Percentiles rank a stretch among this genome's conserved stretches.
These are phyloP conservation scores for Syncerus caffer DNA, from an alignment of 2,797 vertebrate species.

Conservation along the genomic window DNA sequence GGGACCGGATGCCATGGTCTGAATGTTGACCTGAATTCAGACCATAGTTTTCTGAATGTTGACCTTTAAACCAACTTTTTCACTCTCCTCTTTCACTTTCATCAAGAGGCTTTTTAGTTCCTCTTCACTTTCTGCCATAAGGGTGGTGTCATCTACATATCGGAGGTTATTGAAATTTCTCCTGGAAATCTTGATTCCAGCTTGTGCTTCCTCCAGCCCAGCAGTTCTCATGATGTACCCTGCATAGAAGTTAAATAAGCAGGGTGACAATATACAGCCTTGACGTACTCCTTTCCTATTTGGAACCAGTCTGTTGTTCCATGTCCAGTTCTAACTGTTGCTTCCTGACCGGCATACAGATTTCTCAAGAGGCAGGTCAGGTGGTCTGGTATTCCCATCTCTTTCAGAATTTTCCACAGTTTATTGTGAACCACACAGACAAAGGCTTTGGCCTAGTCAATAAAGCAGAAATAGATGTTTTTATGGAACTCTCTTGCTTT, in stretches of 20 bases:
- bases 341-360: not conserved
- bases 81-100: not conserved
- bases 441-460: too few species aligned
- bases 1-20: not conserved
- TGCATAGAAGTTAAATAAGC: not conserved
- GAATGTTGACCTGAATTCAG: too few species aligned
- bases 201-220: not conserved
- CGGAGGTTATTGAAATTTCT: not conserved
- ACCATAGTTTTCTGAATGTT: not conserved
- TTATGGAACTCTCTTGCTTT: too few species aligned
- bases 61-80: too few species aligned
- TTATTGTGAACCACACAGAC: too few species aligned
- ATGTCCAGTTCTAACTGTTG: not conserved
- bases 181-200: not conserved
- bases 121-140: not conserved
- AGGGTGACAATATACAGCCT: not conserved
- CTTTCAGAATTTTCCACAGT: too few species aligned
- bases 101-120: not conserved
- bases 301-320: not conserved
- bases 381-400: too few species aligned
- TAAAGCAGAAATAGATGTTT: too few species aligned
- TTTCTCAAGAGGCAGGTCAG: too few species aligned
- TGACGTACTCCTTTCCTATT: fast-evolving
- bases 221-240: not conserved
- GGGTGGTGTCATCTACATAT: not conserved